These are phyloP conservation scores for Sebastes ruberrimus DNA, from an alignment of 2,797 vertebrate genomes.

Conservation along the genomic window DNA sequence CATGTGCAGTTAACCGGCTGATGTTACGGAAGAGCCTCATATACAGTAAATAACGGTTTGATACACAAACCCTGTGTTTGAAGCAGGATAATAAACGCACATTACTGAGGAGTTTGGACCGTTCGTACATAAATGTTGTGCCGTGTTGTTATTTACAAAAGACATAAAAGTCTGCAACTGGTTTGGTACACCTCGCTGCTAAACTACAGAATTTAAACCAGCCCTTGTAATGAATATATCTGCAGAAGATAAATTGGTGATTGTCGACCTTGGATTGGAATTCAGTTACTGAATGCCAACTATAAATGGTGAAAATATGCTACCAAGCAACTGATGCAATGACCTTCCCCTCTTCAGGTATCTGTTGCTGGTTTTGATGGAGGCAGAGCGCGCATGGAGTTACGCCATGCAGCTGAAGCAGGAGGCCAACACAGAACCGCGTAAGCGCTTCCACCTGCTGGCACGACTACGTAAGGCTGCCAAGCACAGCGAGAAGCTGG, in stretches of 20 bases:
- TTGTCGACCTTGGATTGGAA: not conserved
- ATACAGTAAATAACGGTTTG: not conserved
- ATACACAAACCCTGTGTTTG: not conserved
- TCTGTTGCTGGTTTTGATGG: slow-evolving; percentile 94
- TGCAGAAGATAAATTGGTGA: not conserved
- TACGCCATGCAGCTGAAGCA: slow-evolving; percentile 99
- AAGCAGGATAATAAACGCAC: not conserved
- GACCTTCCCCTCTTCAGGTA: slow-evolving; percentile 78
- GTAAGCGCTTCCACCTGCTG: slow-evolving; percentile 96
- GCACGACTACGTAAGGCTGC: slow-evolving; percentile 95
- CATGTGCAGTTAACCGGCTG: not conserved
- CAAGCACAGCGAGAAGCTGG: slow-evolving; percentile 93
- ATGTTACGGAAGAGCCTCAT: not conserved
- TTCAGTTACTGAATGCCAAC: not conserved
- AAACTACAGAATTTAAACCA: not conserved
- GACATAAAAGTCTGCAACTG: not conserved
- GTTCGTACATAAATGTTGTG: not conserved
- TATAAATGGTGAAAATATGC: not conserved
- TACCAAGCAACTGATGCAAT: not conserved
- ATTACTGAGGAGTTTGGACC: not conserved
- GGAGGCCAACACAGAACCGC: slow-evolving; percentile 96
- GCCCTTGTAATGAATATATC: not conserved
- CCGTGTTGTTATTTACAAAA: not conserved
- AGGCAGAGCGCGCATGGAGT: slow-evolving; percentile 97
- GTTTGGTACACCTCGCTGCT: not conserved